Evolutionary conservation across 2,888 invertebrate genomes (phyloP), one percentile per base, ranked within the genome.

Genomic region (Gordius sp.): DNA sequence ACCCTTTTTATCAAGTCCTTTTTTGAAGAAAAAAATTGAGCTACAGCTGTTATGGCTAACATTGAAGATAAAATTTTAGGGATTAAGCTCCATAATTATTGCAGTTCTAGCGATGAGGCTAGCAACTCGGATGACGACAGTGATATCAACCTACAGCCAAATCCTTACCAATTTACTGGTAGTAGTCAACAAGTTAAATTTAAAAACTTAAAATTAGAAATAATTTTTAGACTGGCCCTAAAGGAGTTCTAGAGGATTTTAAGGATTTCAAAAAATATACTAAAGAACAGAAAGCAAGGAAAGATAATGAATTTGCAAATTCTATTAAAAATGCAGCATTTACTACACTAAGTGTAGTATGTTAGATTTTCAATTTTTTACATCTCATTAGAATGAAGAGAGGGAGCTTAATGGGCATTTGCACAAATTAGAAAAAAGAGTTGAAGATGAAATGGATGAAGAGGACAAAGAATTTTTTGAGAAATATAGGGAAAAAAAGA

Each of bases 401-500:
- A n/a, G n/a, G n/a, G n/a, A n/a, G n/a, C n/a, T n/a, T n/a, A n/a
- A n/a, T n/a, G n/a, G n/a, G n/a, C n/a, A n/a, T n/a, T n/a, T n/a
- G n/a, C n/a, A n/a, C n/a, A n/a, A n/a, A n/a, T 18, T 47, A 18
- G 47, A 47, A 20, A 47, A 47, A 47, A 47, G 20, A 4, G 47
- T 47, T 47, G 47, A 47, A 47, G 47, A 47, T n/a, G 13, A 47
- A 4, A 47, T 47, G 47, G 47, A 47, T 47, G 47, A 8, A 4
- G 47, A 47, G 8, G 47, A 47, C 47, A 47, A 47, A 47, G 16
- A 47, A 47, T 47, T 47, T 47, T 47, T 47, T 47, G 47, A 47
- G 20, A 13, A 47, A 47, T 47, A 47, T 47, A 47, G 20, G 23
- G 4, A 47, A 20, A 47, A 47, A 47, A 47, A 47, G 20, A 47